phyloP scores from a whole-genome alignment of 2,888 invertebrate genomes.

The Drosophila flavopinicola region DNA sequence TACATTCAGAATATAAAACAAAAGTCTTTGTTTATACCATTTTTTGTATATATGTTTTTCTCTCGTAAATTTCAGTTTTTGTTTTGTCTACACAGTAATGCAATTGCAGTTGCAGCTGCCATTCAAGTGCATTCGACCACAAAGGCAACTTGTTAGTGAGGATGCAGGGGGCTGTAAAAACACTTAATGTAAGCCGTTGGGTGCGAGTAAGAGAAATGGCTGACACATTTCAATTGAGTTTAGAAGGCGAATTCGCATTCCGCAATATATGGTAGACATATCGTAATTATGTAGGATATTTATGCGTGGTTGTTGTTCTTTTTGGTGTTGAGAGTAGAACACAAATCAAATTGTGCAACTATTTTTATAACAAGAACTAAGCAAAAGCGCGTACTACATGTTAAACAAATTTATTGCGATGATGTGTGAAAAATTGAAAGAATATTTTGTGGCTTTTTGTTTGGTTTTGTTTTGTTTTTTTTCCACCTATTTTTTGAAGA shows the following conservation, averaged over 20 bases:
- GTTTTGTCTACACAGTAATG: conserved; percentile 12
- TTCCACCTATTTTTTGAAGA: conserved; percentile 4
- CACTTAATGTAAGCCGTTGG: conserved; percentile 38
- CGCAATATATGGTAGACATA: conserved; percentile 2
- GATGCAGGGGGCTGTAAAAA: neutral
- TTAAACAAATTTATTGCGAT: conserved; percentile 65
- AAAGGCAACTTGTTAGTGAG: neutral
- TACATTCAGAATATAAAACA: no score
- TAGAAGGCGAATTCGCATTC: conserved; percentile 23
- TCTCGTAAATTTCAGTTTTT: neutral
- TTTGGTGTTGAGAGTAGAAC: conserved; percentile 47
- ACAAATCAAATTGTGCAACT: conserved; percentile 69
- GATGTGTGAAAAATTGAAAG: conserved; percentile 70
- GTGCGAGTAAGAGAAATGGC: conserved; percentile 53
- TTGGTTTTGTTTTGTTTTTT: conserved; percentile 10
- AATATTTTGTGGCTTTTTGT: conserved; percentile 25
- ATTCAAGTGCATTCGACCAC: conserved; percentile 16
- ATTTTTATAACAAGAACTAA: conserved; percentile 64
- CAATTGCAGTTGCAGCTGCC: conserved; percentile 35
- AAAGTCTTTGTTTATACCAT: neutral
- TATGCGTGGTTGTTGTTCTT: conserved; percentile 6
- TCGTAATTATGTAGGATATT: conserved; percentile 1
- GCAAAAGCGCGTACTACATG: conserved; percentile 39
- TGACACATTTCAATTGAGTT: conserved; percentile 75
- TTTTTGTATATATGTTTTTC: neutral